These are phyloP conservation scores for Novumbra hubbsi DNA, from an alignment of 2,797 vertebrate genomes.

Conservation along the genomic window DNA sequence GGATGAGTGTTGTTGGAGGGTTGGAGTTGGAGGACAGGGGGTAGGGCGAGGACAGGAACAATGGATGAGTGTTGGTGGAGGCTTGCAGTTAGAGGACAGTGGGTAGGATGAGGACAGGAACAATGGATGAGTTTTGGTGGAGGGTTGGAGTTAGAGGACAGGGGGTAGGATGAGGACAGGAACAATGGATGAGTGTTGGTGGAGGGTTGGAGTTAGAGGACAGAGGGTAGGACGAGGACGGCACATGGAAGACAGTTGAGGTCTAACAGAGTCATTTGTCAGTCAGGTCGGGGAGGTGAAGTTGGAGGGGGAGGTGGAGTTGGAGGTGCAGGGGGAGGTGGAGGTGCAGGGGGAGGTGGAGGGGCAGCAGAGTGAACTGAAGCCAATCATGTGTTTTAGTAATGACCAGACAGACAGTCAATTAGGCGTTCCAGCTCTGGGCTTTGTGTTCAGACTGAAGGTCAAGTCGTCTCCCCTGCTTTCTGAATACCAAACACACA, in stretches of 20 bases:
- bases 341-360: too few species aligned
- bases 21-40: too few species aligned
- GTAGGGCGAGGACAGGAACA: neutral
- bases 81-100: neutral
- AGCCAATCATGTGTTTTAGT: slow-evolving; percentile 3
- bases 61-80: neutral
- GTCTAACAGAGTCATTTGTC: neutral
- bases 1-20: too few species aligned
- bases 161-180: neutral
- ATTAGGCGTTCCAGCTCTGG: slow-evolving; percentile 1
- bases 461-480: neutral
- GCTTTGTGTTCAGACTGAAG: slow-evolving; percentile 1
- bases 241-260: too few species aligned
- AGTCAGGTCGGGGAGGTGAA: neutral
- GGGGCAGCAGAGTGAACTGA: neutral
- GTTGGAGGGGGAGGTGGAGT: too few species aligned
- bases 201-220: neutral
- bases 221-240: neutral
- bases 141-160: neutral
- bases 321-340: too few species aligned
- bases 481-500: slow-evolving; percentile 4
- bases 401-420: slow-evolving; percentile 3
- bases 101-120: neutral
- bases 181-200: neutral
- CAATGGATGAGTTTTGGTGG: neutral